Conservation (phyloP, 2,113 vertebrate genomes). For the Sakesphorus luctuosus region DNA sequence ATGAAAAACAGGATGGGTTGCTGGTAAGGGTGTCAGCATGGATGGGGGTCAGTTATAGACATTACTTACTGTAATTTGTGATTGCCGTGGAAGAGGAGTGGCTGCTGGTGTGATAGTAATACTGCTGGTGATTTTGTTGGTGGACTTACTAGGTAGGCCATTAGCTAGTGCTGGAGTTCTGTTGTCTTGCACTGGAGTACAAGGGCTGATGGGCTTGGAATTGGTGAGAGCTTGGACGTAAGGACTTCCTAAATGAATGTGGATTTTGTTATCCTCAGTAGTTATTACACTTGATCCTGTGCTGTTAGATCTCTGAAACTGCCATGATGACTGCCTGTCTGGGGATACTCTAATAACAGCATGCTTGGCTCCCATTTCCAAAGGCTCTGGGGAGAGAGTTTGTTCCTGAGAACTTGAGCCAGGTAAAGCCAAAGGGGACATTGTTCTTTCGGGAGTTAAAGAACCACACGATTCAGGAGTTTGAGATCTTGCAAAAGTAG, state of each 20-base stretch:
- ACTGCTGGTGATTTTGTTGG: slow-evolving; percentile 97
- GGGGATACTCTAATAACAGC: slow-evolving; percentile 90
- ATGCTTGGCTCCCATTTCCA: slow-evolving; percentile 86
- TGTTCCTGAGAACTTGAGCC: slow-evolving; percentile 83
- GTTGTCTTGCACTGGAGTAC: slow-evolving; percentile 81
- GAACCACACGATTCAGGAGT: slow-evolving; percentile 90
- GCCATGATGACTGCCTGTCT: slow-evolving; percentile 89
- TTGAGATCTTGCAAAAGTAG: slow-evolving; percentile 85
- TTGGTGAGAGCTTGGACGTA: slow-evolving; percentile 87
- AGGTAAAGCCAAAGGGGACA: slow-evolving; percentile 89
- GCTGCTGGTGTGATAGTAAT: slow-evolving; percentile 96
- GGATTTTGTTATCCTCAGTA: slow-evolving; percentile 99
- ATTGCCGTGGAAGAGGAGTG: slow-evolving; percentile 89
- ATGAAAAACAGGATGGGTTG: slow-evolving; percentile 69
- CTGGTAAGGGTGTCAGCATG: slow-evolving; percentile 75
- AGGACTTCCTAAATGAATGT: slow-evolving; percentile 94
- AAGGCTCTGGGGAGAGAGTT: slow-evolving; percentile 79
- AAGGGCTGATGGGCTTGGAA: slow-evolving; percentile 80
- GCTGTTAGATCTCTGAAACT: slow-evolving; percentile 93
- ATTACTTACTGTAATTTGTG: slow-evolving; percentile 99
- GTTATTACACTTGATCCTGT: slow-evolving; percentile 92
- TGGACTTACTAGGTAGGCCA: slow-evolving; percentile 82
- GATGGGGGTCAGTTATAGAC: slow-evolving; percentile 85
- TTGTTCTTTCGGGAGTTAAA: slow-evolving; percentile 88
- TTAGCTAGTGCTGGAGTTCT: slow-evolving; percentile 86